phyloP scores from a whole-genome alignment of 2,797 vertebrate genomes.

The Limnodromus scolopaceus region DNA sequence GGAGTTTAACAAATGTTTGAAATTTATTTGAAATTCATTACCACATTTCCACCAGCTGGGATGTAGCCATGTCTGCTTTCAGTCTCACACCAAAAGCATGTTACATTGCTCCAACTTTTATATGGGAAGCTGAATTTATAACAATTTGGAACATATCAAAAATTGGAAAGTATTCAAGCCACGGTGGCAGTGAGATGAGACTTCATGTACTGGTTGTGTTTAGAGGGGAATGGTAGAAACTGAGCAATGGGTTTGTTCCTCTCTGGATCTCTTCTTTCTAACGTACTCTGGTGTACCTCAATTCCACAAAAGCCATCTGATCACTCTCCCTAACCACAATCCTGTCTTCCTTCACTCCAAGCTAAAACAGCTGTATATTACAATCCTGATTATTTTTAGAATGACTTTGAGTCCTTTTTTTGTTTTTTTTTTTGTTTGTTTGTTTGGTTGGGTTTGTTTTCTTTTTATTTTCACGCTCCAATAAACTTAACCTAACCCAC shows the following conservation, averaged over 20 bases:
- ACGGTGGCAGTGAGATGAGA: not conserved
- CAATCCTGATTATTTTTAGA: conserved; percentile 6
- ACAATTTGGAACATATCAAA: conserved; percentile 9
- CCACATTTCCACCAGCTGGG: conserved; percentile 46
- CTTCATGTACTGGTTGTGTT: not conserved
- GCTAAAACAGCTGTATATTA: not conserved
- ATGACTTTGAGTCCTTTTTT: not conserved
- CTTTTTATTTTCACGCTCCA: not conserved
- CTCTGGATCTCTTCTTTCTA: not conserved
- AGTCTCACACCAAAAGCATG: conserved; percentile 45
- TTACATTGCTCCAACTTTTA: not conserved
- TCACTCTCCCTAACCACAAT: not conserved
- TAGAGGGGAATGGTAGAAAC: not conserved
- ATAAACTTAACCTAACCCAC: not conserved
- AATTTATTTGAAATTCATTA: conserved; percentile 62
- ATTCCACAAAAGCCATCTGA: conserved; percentile 16
- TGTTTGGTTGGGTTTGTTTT: not conserved
- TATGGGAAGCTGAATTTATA: conserved; percentile 17
- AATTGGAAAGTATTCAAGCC: conserved; percentile 10
- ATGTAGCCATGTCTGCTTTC: conserved; percentile 17
- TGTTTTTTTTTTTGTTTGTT: too few species aligned
- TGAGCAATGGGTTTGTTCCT: not conserved
- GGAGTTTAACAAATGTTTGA: conserved; percentile 46
- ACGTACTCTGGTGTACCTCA: not conserved
- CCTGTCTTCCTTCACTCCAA: not conserved